These are phyloP conservation scores for Cheirogaleus major DNA, from an alignment of 2,797 vertebrate genomes.

Conservation along the genomic window DNA sequence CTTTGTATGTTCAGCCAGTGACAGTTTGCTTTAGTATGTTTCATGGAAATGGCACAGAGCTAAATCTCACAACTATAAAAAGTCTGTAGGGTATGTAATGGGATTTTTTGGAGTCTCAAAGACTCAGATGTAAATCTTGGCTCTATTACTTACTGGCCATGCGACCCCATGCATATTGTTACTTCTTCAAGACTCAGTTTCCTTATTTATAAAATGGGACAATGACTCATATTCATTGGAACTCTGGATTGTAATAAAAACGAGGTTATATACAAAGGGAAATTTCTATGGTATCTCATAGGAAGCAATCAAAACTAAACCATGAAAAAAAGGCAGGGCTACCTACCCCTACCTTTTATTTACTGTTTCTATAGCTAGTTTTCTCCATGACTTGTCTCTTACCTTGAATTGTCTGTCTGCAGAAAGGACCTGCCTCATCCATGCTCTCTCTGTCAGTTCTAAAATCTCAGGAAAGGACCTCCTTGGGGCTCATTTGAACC, in stretches of 20 bases:
- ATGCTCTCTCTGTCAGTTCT: neutral
- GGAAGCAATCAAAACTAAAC: neutral
- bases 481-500: neutral
- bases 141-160: neutral
- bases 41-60: neutral
- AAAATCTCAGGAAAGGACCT: neutral
- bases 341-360: accelerated
- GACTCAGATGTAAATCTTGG: neutral
- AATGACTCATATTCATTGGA: neutral
- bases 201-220: neutral
- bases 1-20: neutral
- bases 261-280: neutral
- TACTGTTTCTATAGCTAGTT: neutral
- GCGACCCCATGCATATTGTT: neutral
- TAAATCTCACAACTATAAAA: neutral
- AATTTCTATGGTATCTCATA: neutral
- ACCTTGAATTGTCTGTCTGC: neutral
- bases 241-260: neutral
- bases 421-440: neutral
- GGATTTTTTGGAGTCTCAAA: neutral
- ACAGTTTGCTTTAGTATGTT: neutral
- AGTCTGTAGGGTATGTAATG: neutral
- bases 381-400: neutral
- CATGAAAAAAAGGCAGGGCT: accelerated
- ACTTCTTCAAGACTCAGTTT: neutral